phyloP scores from a whole-genome alignment of 2,113 vertebrate species.

The Mastomys natalensis region DNA sequence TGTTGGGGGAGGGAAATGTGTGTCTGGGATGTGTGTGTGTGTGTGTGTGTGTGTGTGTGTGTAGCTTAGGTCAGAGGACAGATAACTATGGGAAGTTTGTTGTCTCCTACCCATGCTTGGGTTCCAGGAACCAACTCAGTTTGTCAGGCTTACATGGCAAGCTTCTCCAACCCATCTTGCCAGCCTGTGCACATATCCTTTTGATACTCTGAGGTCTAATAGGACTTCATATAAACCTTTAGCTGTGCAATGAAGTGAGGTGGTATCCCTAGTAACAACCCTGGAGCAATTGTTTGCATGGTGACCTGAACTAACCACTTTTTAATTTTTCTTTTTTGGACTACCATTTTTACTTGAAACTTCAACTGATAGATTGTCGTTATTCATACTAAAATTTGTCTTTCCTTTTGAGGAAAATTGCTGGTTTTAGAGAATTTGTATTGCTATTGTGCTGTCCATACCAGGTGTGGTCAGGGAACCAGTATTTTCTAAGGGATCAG shows the following conservation, averaged over 20 bases:
- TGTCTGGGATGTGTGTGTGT: neutral
- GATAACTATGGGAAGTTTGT: neutral
- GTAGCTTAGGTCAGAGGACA: neutral
- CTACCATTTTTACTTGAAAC: neutral
- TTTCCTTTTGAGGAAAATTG: neutral
- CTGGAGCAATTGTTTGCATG: neutral
- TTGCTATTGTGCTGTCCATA: neutral
- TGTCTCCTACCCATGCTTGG: neutral
- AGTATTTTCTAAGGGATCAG: neutral
- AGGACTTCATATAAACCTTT: neutral
- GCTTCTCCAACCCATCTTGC: neutral
- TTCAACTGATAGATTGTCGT: neutral
- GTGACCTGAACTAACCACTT: neutral
- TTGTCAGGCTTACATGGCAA: neutral
- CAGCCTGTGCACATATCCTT: neutral
- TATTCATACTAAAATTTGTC: neutral
- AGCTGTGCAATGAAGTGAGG: neutral
- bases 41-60: neutral
- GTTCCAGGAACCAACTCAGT: neutral
- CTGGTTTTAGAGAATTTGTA: slow-evolving; percentile 31
- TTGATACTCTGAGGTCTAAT: neutral
- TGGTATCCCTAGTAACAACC: neutral
- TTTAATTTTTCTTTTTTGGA: neutral
- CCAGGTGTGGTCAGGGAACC: neutral
- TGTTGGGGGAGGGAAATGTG: neutral